Conservation (phyloP, 2,888 invertebrate genomes). For the Ypsolopha sequella region DNA sequence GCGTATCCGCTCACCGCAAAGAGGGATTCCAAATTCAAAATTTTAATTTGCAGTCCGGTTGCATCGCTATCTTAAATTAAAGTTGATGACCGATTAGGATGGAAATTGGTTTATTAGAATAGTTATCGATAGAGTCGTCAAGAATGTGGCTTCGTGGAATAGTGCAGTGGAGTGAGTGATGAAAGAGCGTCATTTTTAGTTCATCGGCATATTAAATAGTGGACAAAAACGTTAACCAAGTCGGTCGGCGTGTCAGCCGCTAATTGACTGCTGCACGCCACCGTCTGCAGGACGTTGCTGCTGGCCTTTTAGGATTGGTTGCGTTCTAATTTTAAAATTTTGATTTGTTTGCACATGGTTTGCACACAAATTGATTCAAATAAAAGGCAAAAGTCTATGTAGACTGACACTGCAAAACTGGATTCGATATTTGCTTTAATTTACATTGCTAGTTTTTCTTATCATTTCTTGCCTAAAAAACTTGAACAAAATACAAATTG, state of each 20-base stretch:
- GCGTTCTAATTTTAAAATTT: no score
- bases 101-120: neutral
- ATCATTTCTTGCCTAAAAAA: conserved; percentile 11
- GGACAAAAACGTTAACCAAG: conserved; percentile 52
- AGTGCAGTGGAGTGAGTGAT: conserved; percentile 21
- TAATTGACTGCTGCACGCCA: conserved; percentile 64
- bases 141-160: neutral
- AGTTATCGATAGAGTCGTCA: neutral
- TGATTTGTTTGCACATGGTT: no score
- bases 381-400: neutral
- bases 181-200: conserved; percentile 45
- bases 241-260: conserved; percentile 47
- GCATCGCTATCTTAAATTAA: conserved; percentile 10
- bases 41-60: conserved; percentile 5
- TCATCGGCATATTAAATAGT: conserved; percentile 43
- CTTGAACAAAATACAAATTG: conserved; percentile 38
- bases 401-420: neutral
- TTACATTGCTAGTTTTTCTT: neutral
- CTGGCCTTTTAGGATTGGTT: conserved; percentile 14
- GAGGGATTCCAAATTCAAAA: conserved; percentile 20
- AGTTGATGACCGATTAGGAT: neutral
- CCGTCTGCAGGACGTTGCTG: conserved; percentile 20
- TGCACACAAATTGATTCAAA: no score
- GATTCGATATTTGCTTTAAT: neutral
- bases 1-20: conserved; percentile 15